These are phyloP conservation scores for Platypus cylindrus DNA, from an alignment of 2,888 invertebrate genomes.

Conservation along the genomic window DNA sequence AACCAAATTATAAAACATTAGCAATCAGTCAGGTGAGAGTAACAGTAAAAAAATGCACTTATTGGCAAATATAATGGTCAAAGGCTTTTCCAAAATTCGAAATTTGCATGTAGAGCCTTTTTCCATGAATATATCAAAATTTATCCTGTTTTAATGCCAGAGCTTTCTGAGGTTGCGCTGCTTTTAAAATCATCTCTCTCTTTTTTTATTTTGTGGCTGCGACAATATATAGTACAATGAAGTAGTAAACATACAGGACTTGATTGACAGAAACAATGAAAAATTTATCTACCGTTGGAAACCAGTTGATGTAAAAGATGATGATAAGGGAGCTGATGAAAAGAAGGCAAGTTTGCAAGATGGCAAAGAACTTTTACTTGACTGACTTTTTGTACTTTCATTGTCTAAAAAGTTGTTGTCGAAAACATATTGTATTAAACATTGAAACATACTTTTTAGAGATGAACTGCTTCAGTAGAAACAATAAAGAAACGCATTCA, in stretches of 20 bases:
- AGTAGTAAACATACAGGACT: slow-evolving; percentile 24
- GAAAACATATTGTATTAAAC: neutral
- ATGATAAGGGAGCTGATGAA: too few species aligned
- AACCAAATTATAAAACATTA: slow-evolving; percentile 36
- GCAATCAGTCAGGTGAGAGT: slow-evolving; percentile 48
- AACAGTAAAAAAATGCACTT: too few species aligned
- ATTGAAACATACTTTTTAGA: slow-evolving; percentile 7
- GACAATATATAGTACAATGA: slow-evolving; percentile 25
- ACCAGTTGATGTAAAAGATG: too few species aligned
- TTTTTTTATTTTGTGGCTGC: too few species aligned
- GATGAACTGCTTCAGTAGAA: slow-evolving; percentile 9
- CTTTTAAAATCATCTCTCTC: slow-evolving; percentile 8
- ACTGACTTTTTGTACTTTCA: slow-evolving; percentile 4
- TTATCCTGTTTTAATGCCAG: too few species aligned
- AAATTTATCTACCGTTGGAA: slow-evolving; percentile 21
- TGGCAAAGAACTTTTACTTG: slow-evolving; percentile 7
- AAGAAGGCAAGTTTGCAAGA: slow-evolving; percentile 20
- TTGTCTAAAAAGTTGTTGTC: neutral
- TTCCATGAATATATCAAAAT: too few species aligned
- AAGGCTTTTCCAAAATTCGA: too few species aligned
- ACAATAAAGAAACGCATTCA: too few species aligned
- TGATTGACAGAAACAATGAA: slow-evolving; percentile 19
- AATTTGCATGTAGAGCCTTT: too few species aligned
- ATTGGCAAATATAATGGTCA: too few species aligned
- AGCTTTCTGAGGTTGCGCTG: too few species aligned